phyloP scores from a whole-genome alignment of 2,888 invertebrate genomes.

The Agonopterix arenella region DNA sequence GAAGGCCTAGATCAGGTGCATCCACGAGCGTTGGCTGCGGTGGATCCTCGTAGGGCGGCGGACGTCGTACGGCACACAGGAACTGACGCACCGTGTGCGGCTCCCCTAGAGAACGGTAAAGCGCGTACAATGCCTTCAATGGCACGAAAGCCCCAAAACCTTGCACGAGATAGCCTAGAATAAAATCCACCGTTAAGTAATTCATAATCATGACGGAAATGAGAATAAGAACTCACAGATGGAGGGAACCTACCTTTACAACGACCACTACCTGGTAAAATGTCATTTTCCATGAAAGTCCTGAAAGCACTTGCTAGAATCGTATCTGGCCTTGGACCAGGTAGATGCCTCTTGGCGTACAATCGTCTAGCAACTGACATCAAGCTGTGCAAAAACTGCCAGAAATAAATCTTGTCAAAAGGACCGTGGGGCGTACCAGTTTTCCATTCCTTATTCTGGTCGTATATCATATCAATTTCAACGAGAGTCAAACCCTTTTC shows the following conservation, averaged over 20 bases:
- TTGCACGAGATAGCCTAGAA: conserved; percentile 42
- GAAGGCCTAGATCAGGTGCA: conserved; percentile 24
- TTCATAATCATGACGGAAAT: background rate
- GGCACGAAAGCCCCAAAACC: conserved; percentile 56
- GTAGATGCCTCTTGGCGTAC: conserved; percentile 50
- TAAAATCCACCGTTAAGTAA: background rate
- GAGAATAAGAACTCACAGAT: background rate
- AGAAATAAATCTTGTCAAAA: conserved; percentile 78
- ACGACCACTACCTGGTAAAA: conserved; percentile 54
- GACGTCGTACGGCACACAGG: conserved; percentile 41
- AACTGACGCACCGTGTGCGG: conserved; percentile 61
- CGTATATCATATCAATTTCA: conserved; percentile 68
- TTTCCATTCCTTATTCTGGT: conserved; percentile 63
- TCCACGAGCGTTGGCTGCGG: conserved; percentile 30
- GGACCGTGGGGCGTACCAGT: conserved; percentile 66
- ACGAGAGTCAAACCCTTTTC: conserved; percentile 65
- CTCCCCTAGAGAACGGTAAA: conserved; percentile 63
- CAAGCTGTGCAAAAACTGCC: conserved; percentile 78
- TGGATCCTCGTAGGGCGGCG: conserved; percentile 29
- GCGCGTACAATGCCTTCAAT: conserved; percentile 51
- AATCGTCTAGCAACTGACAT: conserved; percentile 67
- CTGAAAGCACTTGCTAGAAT: conserved; percentile 70
- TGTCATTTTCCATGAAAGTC: conserved; percentile 65
- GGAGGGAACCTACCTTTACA: conserved; percentile 46
- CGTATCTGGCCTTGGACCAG: conserved; percentile 54